Base-by-base conservation (phyloP, 2,797 vertebrate species). In the Protosalanx chinensis region DNA sequence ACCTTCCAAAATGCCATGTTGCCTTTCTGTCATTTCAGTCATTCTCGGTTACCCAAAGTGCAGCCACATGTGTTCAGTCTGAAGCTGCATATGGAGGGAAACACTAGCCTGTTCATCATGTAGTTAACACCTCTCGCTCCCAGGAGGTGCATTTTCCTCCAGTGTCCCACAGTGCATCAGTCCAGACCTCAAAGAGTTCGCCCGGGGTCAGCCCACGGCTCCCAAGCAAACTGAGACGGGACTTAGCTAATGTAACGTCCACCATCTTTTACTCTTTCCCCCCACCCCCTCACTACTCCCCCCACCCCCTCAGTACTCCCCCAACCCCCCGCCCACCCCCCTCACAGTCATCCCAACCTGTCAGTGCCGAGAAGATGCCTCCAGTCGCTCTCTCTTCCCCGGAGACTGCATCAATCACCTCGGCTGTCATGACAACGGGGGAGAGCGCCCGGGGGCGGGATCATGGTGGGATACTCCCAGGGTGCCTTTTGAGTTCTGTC, bases 61-160 rank as follows among this genome's bases (percentile, higher is more conserved):
- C 15, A 53, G 15, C 15, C 49, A 18, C 4, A 35, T 33, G 49
- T 33, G 5, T 13, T 16, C 10, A 7, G 70, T 74, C 74, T 65
- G 53, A 74, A 29, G 16, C 29, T 27, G 3, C 51, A 33, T 20
- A 72, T 73, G 74, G 84, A 74, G 72, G 32, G 56, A 81, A 85
- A 46, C 20, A 87, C 80, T 76, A 71, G 72, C 74, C 68, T 70
- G 82, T 85, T 80, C 83, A 79, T 84, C 71, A 57, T 57, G 58
- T 76, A 76, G 74, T 87, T 85, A 82, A 79, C 72, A 71, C 84
- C 85, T 82, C 75, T 66, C 20, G 23, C 60, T 80, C 83, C 78
- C 83, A 30, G 32, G 85, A 77, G 88, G 76, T 72, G 77, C 66
- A 58, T 78, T 61, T 57, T 53, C 58, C 72, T 77, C 58, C 29